Base-by-base conservation (phyloP, 2,888 invertebrate species). In the Drosophila silvestris region DNA sequence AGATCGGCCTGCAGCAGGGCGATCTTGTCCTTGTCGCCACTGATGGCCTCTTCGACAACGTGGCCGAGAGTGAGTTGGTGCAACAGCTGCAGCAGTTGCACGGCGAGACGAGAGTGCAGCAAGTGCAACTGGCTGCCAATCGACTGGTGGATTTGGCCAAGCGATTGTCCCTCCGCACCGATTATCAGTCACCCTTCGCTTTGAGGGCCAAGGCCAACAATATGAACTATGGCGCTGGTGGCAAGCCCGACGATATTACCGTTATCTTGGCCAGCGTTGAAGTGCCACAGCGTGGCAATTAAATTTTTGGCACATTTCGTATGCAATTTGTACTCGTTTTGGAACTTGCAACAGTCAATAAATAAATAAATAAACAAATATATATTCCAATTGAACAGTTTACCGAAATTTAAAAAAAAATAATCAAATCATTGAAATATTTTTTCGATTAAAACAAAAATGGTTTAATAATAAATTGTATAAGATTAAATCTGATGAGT, bases 41-140 rank as follows among this genome's bases (percentile, higher is more conserved):
- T 0, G 99, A 99, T 94, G 99, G 99, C 58, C 97, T 99, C 68
- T 99, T 99, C 94, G 99, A 99, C 94, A 99, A 99, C 94, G 96
- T 99, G 89, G 98, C 98, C 72, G 98, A 98, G 89, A 96, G 96
- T 79, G 95, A 98, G 93, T 95, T 99, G 85, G 94, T 98, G 78
- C 96, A 96, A 19, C 97, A 98, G 93, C 95, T 99, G 94, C 93
- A 95, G 79, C 95, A 96, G 92, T 95, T 95, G 75, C 74, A 73
- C 2, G 74, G 60, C 14, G 63, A 59, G 7, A 75, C 52, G 0
- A 58, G 47, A 0, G 9, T 54, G 26, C 47, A 33, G 10, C 12
- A 61, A 1, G 35, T 90, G 14, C 90, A 85, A 22, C 14, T n/a
- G 5, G 61, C 57, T 5, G 85, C 79, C 71, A 44, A 70, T 35